These are phyloP conservation scores for Caenorhabditis remanei DNA, from an alignment of 1,140 invertebrate genomes.

Conservation along the genomic window DNA sequence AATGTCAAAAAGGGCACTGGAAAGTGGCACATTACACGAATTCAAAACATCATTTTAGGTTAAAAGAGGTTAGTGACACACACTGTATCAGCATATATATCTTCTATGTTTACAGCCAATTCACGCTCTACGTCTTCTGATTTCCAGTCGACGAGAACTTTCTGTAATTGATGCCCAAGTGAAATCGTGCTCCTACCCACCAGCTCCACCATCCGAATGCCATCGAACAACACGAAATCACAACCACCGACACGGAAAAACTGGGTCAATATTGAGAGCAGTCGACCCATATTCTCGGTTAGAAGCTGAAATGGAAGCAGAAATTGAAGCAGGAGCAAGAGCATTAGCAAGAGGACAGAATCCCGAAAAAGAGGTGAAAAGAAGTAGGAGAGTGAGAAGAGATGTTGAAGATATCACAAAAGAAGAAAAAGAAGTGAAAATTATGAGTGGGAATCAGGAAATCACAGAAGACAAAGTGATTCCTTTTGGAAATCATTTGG, in stretches of 20 bases:
- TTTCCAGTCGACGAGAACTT: constrained; percentile 8
- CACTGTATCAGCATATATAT: not conserved
- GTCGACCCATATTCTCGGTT: constrained; percentile 10
- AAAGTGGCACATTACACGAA: constrained; percentile 59
- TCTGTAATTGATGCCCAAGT: constrained; percentile 59
- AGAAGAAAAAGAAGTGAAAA: not conserved
- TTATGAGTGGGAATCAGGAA: constrained; percentile 1
- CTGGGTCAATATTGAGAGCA: constrained; percentile 33
- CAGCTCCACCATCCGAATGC: constrained; percentile 30
- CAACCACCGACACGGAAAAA: constrained; percentile 31
- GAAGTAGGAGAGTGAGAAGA: constrained; percentile 8
- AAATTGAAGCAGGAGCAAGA: constrained; percentile 1
- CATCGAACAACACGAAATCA: constrained; percentile 9
- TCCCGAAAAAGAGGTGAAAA: not conserved
- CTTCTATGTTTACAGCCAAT: constrained; percentile 25
- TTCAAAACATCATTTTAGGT: constrained; percentile 54
- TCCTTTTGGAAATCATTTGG: constrained; percentile 23
- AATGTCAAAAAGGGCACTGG: constrained; percentile 59
- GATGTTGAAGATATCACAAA: constrained; percentile 7
- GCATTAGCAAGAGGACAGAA: constrained; percentile 2
- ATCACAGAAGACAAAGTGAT: constrained; percentile 19
- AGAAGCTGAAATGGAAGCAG: constrained; percentile 26
- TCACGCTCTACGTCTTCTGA: constrained; percentile 39
- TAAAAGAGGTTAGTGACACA: constrained; percentile 5
- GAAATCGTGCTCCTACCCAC: constrained; percentile 42